Conservation (phyloP, 2,888 invertebrate genomes). For the Aphodius granarius region DNA sequence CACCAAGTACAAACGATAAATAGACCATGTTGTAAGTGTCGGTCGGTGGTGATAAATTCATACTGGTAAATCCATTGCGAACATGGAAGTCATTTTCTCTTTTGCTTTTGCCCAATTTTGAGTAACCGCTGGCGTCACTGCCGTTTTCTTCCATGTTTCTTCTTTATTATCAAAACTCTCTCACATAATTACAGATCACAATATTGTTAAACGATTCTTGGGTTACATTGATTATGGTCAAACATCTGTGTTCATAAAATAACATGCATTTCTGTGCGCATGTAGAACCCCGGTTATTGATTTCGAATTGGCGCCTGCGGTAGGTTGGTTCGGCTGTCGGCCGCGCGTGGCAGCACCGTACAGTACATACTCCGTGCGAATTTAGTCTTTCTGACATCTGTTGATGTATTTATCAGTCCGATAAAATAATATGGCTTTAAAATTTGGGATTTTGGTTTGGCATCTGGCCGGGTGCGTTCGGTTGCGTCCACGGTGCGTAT, state of each 20-base stretch:
- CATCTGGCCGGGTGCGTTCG: constrained; percentile 25
- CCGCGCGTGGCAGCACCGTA: constrained; percentile 22
- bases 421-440: constrained; percentile 34
- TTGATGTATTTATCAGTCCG: constrained; percentile 35
- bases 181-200: constrained; percentile 3
- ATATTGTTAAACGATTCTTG: neutral
- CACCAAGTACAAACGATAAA: constrained; percentile 77
- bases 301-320: constrained; percentile 38
- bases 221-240: neutral
- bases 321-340: neutral
- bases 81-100: constrained; percentile 43
- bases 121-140: constrained; percentile 47
- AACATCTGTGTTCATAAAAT: constrained; percentile 1
- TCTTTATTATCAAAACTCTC: neutral
- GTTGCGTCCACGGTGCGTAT: neutral
- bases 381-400: constrained; percentile 35
- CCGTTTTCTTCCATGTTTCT: constrained; percentile 39
- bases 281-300: constrained; percentile 32
- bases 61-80: constrained; percentile 54
- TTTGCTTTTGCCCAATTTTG: constrained; percentile 46
- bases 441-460: constrained; percentile 34
- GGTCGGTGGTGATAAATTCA: constrained; percentile 67
- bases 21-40: constrained; percentile 75
- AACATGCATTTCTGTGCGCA: constrained; percentile 19
- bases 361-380: neutral